Base-by-base conservation (phyloP, 2,113 vertebrate species). In the Gavia stellata region DNA sequence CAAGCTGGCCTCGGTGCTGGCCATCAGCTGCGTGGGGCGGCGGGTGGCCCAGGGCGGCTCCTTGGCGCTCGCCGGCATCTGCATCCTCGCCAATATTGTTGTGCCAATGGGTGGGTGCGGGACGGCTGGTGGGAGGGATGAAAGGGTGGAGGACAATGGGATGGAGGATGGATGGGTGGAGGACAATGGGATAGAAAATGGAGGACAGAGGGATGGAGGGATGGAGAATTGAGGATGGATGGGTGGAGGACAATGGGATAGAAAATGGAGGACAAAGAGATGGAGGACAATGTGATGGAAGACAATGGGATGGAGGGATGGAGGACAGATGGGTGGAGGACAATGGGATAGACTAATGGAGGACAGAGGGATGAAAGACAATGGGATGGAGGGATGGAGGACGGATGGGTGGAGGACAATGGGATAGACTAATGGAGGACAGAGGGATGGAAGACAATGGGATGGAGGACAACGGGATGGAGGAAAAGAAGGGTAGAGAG, bases 1-100 rank as follows among this genome's bases (percentile, higher is more conserved):
- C 12, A 98, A 98, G 74, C 90, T 98, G 8, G 94, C 97, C 38
- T 96, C 97, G 1, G 95, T 98, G 42, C 66, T 99, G 92, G 98
- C 95, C 87, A 98, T 98, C 77, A 97, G 92, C 42, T 84, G 82
- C 8, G 88, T 94, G 16, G 99, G 98, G 10, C 98, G 98, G 2
- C 67, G 98, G 3, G 66, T 93, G 50, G 91, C 97, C 5, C 98
- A 98, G 79, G 97, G 95, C 0, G 90, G 63, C 1, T 97, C 98
- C 42, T 94, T 99, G 87, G 95, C 98, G 14, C 83, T 98, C 1
- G 97, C 98, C 0, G 98, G 99, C 14, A 33, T 98, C 56, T 98
- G 98, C 59, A 98, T 98, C 97, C 96, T 99, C 4, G 84, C 94
- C 92, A 97, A 97, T 92, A 79, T n/a, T 21, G 7, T 97, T 6